A percentile compares a stretch with the other conserved stretches of the same genome.
Evolutionary conservation across 2,888 invertebrate genomes (phyloP).

Genomic region (Spilosoma lubricipeda): DNA sequence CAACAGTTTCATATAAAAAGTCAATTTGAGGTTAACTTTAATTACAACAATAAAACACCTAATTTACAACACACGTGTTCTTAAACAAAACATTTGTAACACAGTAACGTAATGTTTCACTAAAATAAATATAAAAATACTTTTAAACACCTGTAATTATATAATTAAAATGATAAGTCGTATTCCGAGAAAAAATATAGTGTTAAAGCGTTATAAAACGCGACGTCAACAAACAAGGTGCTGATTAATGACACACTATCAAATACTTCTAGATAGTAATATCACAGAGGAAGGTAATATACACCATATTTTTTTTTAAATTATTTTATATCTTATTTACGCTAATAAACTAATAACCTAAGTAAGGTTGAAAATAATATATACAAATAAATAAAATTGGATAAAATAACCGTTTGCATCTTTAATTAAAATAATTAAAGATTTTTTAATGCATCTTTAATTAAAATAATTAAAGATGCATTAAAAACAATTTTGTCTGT

Average conservation of each 20-base stretch:
- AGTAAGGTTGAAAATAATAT: no score
- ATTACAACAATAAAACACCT: neutral
- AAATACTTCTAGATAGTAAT: neutral
- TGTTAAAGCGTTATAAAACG: slow-evolving; percentile 20
- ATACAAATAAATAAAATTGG: no score
- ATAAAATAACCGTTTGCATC: no score
- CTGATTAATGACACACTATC: neutral
- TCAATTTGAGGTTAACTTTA: neutral
- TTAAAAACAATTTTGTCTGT: no score
- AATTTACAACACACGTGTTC: neutral
- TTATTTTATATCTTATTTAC: neutral
- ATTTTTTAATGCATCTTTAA: no score
- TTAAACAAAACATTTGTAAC: neutral
- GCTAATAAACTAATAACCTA: no score
- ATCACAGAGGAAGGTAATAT: no score
- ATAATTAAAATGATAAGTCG: slow-evolving; percentile 30
- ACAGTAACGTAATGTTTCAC: neutral
- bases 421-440: no score
- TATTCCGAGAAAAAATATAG: slow-evolving; percentile 22
- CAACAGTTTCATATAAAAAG: neutral
- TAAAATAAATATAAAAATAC: neutral
- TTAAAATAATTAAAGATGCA: no score
- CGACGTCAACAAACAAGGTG: slow-evolving; percentile 4
- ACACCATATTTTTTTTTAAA: neutral
- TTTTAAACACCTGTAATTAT: slow-evolving; percentile 2